Base-by-base conservation (phyloP, 2,888 invertebrate species). In the Leucoma salicis region DNA sequence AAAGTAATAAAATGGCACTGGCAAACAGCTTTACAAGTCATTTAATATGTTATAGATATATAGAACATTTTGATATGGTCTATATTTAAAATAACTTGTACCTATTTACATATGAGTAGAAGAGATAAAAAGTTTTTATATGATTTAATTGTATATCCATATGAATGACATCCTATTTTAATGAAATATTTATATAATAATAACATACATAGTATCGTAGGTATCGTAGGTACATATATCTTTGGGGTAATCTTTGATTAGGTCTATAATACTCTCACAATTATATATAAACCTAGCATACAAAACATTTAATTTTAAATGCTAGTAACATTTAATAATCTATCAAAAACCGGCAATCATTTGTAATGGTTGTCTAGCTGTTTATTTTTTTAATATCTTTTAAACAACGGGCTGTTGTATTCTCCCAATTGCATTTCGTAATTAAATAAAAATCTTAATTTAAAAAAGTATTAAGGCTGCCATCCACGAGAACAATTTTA, bases 281-380 rank as follows among this genome's bases (percentile, higher is more conserved):
- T 21, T 57, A 50, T 48, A 42, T 34, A 42, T 45, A 43, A 35
- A 47, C 47, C 44, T 63, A 63, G 50, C 50, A 53, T 68, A 68
- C 49, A 70, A 63, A 66, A 70, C 55, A 54, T 58, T 59, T 53
- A 63, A 48, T 42, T 52, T 39, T 53, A 53, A 46, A 57, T 14
- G 38, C 46, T 49, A 49, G 11, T 34, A 56, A 63, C 57, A 65
- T 48, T 57, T 46, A 49, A 65, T 46, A 56, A 56, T 58, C 42
- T 36, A 32, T 55, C 53, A 42, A 53, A 56, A 57, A 65, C 32
- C 35, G 58, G 55, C 54, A 57, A 67, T 51, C 53, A 62, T 58
- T 49, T 66, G 60, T 52, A 66, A 66, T 63, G 61, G 49, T 55
- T 42, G 49, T 42, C 53, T n/a, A n/a, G n/a, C n/a, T n/a, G n/a